A percentile compares a stretch with the other conserved stretches of the same genome.
Evolutionary conservation across 2,888 invertebrate species (phyloP).

Genomic region (Aleiodes alternator): DNA sequence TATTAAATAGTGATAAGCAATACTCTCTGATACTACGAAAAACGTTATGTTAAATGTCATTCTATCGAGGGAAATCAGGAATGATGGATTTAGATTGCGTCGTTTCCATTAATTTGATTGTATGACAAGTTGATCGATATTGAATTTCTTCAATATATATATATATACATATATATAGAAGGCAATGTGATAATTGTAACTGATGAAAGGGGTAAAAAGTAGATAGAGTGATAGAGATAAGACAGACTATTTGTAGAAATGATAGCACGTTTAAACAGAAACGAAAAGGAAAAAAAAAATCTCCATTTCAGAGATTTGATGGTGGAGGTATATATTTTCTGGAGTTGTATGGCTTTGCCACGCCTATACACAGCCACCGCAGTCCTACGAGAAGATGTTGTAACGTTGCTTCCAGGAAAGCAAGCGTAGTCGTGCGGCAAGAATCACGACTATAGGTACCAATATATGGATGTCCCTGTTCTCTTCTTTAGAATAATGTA

Average conservation of each 20-base stretch:
- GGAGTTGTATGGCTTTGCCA: constrained; percentile 49
- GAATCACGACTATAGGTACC: constrained; percentile 40
- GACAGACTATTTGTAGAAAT: constrained; percentile 29
- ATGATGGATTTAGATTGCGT: no score
- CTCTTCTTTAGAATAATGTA: not conserved
- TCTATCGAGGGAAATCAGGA: no score
- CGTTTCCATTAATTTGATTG: no score
- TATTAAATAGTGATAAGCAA: no score
- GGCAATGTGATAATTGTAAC: no score
- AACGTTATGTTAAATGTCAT: no score
- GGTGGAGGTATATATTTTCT: not conserved
- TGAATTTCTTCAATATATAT: no score
- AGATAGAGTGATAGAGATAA: no score
- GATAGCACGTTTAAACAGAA: not conserved
- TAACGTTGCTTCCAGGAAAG: constrained; percentile 45
- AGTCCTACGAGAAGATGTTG: constrained; percentile 52
- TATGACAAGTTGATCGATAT: no score
- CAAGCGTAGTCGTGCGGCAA: constrained; percentile 38
- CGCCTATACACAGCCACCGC: constrained; percentile 55
- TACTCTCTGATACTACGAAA: no score
- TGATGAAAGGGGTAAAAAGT: no score
- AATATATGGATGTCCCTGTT: constrained; percentile 18
- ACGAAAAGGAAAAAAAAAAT: constrained; percentile 1
- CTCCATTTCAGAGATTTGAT: constrained; percentile 27
- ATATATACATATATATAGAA: no score